Evolutionary conservation across 2,888 invertebrate genomes (phyloP).

Genomic region (Pilophorus perplexus): DNA sequence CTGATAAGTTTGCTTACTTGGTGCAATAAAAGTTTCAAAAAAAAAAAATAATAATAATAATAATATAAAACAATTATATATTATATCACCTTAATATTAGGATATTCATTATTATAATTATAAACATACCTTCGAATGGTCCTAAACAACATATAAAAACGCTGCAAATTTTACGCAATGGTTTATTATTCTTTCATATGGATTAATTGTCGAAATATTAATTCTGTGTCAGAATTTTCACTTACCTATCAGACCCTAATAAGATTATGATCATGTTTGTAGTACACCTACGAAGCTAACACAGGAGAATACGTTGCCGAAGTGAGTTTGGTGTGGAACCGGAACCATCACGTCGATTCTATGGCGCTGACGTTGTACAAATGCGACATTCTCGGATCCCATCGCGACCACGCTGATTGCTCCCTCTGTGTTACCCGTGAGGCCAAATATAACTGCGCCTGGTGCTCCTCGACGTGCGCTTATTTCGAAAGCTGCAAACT

Average conservation of each 20-base stretch:
- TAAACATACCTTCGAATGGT: too few species aligned
- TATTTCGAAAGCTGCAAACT: conserved; percentile 81
- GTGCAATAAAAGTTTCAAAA: too few species aligned
- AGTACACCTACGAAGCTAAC: conserved; percentile 84
- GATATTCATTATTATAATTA: too few species aligned
- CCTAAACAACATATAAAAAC: too few species aligned
- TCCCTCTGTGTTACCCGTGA: conserved; percentile 92
- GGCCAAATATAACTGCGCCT: conserved; percentile 87
- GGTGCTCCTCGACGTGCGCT: conserved; percentile 89
- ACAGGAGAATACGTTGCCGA: conserved; percentile 84
- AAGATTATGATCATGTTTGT: too few species aligned
- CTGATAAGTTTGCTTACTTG: too few species aligned
- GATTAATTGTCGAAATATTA: too few species aligned
- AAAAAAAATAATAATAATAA: too few species aligned
- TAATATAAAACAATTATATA: too few species aligned
- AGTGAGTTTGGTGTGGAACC: conserved; percentile 90
- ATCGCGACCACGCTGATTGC: conserved; percentile 91
- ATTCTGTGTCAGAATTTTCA: not conserved
- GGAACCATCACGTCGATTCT: conserved; percentile 87
- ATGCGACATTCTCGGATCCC: conserved; percentile 91
- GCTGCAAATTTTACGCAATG: not conserved
- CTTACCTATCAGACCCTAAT: not conserved
- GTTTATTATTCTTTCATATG: too few species aligned
- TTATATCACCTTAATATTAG: too few species aligned
- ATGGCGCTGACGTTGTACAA: conserved; percentile 90